Base-by-base conservation (phyloP, 2,113 vertebrate species). In the Mus pahari region DNA sequence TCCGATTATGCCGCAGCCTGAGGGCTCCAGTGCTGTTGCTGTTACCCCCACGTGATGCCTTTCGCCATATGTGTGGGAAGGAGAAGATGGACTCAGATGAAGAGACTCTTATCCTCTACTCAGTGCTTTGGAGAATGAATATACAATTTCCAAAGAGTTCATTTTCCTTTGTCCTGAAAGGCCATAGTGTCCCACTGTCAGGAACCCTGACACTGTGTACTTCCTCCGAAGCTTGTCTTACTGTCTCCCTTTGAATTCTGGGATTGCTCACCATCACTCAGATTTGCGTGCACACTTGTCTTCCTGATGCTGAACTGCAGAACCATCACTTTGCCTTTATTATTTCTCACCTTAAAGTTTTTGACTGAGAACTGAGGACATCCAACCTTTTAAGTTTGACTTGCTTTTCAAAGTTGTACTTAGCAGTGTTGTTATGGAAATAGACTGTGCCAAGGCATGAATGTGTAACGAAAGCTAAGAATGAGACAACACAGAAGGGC, bases 381-480 rank as follows among this genome's bases (percentile, higher is more conserved):
- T 91, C 86, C 48, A 7, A 11, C 89, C 86, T 90, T 73, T 20
- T 86, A 87, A 53, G 55, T 90, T 94, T 89, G 53, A 55, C 39
- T 97, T 20, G 11, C 48, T 83, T 53, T 94, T 88, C 26, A 22
- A 81, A 55, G 86, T 87, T 86, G 89, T 70, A 14, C n/a, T 9
- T 48, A 74, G 36, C 39, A 58, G 36, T 75, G 86, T 78, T 94
- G 17, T 90, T 94, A 94, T 92, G 64, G 89, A 91, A 95, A 95
- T 91, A 96, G 88, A 70, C 60, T 82, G 39, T 58, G 48, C 50
- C n/a, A 68, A 86, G 89, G 77, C 75, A 78, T 78, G 16, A 64
- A 55, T 89, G n/a, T 94, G 82, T 89, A 62, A 28, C 94, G 81
- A 93, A 95, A 96, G 62, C 93, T 93, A 82, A 96, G 86, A 93